Conservation (phyloP, 1,140 invertebrate genomes). For the Atta texana region DNA sequence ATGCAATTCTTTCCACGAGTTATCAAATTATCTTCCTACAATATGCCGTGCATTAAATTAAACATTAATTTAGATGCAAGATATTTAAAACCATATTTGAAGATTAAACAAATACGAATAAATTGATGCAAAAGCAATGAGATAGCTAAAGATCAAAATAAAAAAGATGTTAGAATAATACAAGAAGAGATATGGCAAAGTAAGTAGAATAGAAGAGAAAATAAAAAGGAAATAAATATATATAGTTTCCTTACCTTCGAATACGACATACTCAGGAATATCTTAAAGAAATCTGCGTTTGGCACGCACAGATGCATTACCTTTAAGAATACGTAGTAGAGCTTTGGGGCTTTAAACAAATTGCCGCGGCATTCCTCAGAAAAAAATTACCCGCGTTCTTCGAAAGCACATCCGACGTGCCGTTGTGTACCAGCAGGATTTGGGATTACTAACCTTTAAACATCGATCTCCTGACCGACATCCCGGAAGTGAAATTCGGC, state of each 20-base stretch:
- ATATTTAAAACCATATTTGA: not conserved
- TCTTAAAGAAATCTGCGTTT: slow-evolving; percentile 25
- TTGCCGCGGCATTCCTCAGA: slow-evolving; percentile 31
- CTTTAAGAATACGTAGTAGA: slow-evolving; percentile 7
- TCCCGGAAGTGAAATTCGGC: slow-evolving; percentile 93
- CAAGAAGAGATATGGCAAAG: not conserved
- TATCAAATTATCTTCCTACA: not conserved
- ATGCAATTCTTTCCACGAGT: not conserved
- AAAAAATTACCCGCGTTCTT: slow-evolving; percentile 32
- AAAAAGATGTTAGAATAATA: not conserved
- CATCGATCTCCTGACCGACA: slow-evolving; percentile 91
- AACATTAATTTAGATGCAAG: slow-evolving; percentile 7
- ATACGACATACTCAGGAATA: not conserved
- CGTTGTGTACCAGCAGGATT: not conserved
- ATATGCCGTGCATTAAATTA: slow-evolving; percentile 4
- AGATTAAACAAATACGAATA: not conserved
- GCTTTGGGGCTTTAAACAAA: slow-evolving; percentile 22
- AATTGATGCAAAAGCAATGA: slow-evolving; percentile 5
- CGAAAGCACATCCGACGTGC: not conserved
- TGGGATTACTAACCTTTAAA: slow-evolving; percentile 86
- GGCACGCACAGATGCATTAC: slow-evolving; percentile 28
- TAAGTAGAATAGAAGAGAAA: not conserved
- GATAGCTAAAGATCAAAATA: not conserved
- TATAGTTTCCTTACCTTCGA: slow-evolving; percentile 45
- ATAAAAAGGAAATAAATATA: not conserved